Evolutionary conservation across 1,140 invertebrate genomes (phyloP).

Genomic region (Listronotus bonariensis): DNA sequence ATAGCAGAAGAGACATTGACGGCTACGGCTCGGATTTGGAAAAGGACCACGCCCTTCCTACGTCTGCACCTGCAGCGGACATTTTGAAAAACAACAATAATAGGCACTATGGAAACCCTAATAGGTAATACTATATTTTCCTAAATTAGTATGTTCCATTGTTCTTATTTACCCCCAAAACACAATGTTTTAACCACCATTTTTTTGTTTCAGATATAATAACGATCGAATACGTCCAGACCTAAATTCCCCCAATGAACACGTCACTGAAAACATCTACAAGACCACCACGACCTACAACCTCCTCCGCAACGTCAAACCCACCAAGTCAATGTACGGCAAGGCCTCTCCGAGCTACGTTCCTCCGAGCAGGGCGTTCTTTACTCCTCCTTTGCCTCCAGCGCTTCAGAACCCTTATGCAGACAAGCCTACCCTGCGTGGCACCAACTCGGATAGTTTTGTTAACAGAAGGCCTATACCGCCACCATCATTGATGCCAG

Average conservation of each 20-base stretch:
- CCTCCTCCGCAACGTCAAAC: slow-evolving; percentile 57
- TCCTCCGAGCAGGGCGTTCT: slow-evolving; percentile 74
- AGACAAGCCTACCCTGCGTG: slow-evolving; percentile 79
- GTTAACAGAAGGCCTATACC: slow-evolving; percentile 72
- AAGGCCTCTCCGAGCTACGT: slow-evolving; percentile 78
- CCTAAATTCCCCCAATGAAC: slow-evolving; percentile 37
- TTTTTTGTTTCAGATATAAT: slow-evolving; percentile 46
- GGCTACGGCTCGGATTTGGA: slow-evolving; percentile 68
- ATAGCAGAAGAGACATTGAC: slow-evolving; percentile 47
- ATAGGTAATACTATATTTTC: slow-evolving; percentile 40
- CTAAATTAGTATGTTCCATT: too few relatives aligned
- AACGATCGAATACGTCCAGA: slow-evolving; percentile 53
- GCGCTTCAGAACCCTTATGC: slow-evolving; percentile 81
- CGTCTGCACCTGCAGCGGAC: slow-evolving; percentile 71
- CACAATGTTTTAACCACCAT: too few relatives aligned
- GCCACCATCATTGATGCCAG: slow-evolving; percentile 74
- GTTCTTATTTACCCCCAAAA: too few relatives aligned
- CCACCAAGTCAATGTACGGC: slow-evolving; percentile 59
- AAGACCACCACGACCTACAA: slow-evolving; percentile 53
- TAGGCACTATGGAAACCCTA: slow-evolving; percentile 70
- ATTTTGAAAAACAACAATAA: slow-evolving; percentile 73
- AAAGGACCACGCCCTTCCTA: slow-evolving; percentile 69
- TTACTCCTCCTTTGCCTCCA: slow-evolving; percentile 77
- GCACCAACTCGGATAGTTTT: slow-evolving; percentile 67
- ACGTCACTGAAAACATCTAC: slow-evolving; percentile 50